Evolutionary conservation across 2,888 invertebrate genomes (phyloP).

Genomic region (Lasioglossum vierecki): DNA sequence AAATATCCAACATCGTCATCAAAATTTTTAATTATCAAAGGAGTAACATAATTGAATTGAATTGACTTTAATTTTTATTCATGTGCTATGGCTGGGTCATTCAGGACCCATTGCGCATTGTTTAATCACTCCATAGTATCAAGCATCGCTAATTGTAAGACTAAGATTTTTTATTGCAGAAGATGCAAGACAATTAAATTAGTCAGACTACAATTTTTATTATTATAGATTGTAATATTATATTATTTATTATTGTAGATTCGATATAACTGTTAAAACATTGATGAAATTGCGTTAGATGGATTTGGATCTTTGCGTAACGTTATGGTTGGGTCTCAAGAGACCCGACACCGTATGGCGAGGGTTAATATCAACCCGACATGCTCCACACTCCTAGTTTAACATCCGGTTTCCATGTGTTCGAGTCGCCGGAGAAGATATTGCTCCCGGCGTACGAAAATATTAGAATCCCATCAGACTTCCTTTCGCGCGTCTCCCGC

Average conservation of each 20-base stretch:
- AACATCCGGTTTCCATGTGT: constrained; percentile 14
- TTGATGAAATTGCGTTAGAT: neutral
- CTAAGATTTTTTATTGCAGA: neutral
- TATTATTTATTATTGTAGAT: neutral
- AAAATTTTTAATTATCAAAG: neutral
- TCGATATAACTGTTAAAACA: neutral
- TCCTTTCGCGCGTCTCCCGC: constrained; percentile 18
- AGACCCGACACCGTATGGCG: constrained; percentile 1
- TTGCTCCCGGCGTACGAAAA: constrained; percentile 32
- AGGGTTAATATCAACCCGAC: neutral
- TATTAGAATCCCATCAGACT: constrained; percentile 42
- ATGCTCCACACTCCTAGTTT: neutral
- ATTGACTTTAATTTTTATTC: too few relatives aligned
- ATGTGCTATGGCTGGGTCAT: too few relatives aligned
- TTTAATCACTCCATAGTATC: neutral
- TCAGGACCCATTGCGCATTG: neutral
- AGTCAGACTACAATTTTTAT: too few relatives aligned
- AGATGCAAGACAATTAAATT: too few relatives aligned
- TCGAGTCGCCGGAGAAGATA: constrained; percentile 43
- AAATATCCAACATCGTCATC: neutral
- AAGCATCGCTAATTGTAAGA: neutral
- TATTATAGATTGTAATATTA: too few relatives aligned
- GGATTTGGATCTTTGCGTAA: neutral
- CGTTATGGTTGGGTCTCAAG: neutral
- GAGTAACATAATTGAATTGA: neutral